phyloP scores from a whole-genome alignment of 2,797 vertebrate species.

The Cyclura pinguis region DNA sequence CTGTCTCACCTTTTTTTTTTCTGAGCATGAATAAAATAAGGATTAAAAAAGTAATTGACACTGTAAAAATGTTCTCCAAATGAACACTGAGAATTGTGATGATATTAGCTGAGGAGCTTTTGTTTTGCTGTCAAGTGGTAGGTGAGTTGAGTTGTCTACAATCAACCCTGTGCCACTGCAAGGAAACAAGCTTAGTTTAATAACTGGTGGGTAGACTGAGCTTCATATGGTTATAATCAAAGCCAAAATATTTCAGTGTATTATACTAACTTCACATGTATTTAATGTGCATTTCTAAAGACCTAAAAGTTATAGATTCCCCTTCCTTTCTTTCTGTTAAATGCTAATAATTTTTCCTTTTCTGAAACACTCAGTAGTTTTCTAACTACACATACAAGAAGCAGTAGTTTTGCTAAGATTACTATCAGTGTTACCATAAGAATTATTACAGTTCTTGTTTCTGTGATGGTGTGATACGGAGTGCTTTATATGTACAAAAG shows the following conservation, averaged over 20 bases:
- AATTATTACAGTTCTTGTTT: not conserved
- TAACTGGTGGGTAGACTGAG: not conserved
- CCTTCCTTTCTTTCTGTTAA: too few species aligned
- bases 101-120: slow-evolving; percentile 19
- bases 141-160: slow-evolving; percentile 17
- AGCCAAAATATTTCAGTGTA: not conserved
- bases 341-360: too few species aligned
- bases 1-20: not conserved
- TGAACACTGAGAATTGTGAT: not conserved
- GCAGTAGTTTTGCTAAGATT: too few species aligned
- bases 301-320: too few species aligned
- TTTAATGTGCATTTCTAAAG: too few species aligned
- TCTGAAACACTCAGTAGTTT: too few species aligned
- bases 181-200: not conserved
- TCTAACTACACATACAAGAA: too few species aligned
- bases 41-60: slow-evolving; percentile 8
- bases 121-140: slow-evolving; percentile 31
- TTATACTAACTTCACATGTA: not conserved
- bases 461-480: not conserved
- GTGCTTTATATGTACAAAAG: too few species aligned
- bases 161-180: slow-evolving; percentile 15
- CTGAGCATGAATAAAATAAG: not conserved
- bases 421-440: too few species aligned
- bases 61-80: slow-evolving; percentile 29
- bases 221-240: not conserved